Percentiles rank a stretch among this genome's conserved stretches.
phyloP scores from a whole-genome alignment of 2,113 vertebrate genomes.

The Xiphophorus couchianus region DNA sequence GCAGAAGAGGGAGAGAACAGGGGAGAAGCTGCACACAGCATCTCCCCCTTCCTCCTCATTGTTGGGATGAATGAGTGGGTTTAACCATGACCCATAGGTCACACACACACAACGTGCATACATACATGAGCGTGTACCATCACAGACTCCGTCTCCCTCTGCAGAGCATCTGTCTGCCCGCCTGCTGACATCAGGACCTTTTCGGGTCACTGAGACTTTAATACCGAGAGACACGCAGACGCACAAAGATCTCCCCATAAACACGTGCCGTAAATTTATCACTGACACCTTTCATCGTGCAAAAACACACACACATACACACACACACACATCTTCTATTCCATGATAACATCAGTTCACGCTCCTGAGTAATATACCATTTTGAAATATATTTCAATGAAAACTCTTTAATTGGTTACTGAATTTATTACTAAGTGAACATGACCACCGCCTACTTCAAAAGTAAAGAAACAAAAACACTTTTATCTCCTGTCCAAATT shows the following conservation, averaged over 20 bases:
- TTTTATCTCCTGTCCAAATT: not conserved
- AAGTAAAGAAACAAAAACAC: not conserved
- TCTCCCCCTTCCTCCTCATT: constrained; percentile 60
- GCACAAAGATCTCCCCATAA: constrained; percentile 22
- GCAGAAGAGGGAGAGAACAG: constrained; percentile 17
- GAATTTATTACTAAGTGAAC: too few relatives aligned
- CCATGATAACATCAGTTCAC: not conserved
- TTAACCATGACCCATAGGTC: constrained; percentile 68
- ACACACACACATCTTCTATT: not conserved
- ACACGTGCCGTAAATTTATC: constrained; percentile 75
- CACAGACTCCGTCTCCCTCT: constrained; percentile 24
- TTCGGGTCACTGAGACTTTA: constrained; percentile 57
- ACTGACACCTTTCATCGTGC: constrained; percentile 54
- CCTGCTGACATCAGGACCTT: constrained; percentile 67
- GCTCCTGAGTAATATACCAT: not conserved
- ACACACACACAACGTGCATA: constrained; percentile 15
- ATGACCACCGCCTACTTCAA: not conserved
- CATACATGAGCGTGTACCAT: constrained; percentile 28
- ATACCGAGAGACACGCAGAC: constrained; percentile 21
- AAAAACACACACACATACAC: not conserved
- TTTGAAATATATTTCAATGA: not conserved
- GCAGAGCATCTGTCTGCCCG: constrained; percentile 79
- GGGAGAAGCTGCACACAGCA: constrained; percentile 19
- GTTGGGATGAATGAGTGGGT: constrained; percentile 60
- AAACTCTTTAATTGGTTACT: not conserved